Conservation (phyloP, 2,797 vertebrate genomes). For the Crenichthys baileyi region DNA sequence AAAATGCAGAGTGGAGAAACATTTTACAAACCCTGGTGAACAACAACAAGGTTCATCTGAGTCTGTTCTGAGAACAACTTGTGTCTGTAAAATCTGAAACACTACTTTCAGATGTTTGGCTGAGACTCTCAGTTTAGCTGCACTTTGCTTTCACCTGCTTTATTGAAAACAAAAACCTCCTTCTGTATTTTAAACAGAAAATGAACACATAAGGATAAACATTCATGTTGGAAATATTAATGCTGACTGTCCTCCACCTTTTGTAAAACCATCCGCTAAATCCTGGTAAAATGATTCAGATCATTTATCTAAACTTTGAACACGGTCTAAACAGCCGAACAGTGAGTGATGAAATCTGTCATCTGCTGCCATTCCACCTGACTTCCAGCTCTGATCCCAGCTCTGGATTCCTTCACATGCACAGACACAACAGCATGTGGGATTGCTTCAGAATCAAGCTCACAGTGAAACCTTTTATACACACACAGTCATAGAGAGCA, state of each 20-base stretch:
- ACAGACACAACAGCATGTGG: constrained; percentile 33
- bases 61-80: constrained; percentile 30
- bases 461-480: constrained; percentile 24
- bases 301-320: constrained; percentile 31
- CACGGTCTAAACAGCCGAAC: constrained; percentile 32
- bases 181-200: not conserved
- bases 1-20: constrained; percentile 40
- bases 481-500: constrained; percentile 51
- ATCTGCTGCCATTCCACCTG: constrained; percentile 35
- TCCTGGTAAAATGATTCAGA: constrained; percentile 13
- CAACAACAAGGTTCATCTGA: constrained; percentile 37
- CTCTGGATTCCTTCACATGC: constrained; percentile 36
- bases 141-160: constrained; percentile 49
- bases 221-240: constrained; percentile 10
- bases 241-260: constrained; percentile 4
- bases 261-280: not conserved
- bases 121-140: constrained; percentile 14
- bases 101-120: constrained; percentile 68
- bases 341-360: constrained; percentile 45
- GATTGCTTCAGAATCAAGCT: constrained; percentile 31
- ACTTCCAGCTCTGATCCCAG: constrained; percentile 28
- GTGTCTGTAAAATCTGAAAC: constrained; percentile 38
- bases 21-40: constrained; percentile 31
- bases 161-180: constrained; percentile 7
- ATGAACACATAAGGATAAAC: not conserved